Percentiles rank a stretch among this genome's conserved stretches.
Conservation (phyloP, 2,888 invertebrate species). For the Tipula lateralis region DNA sequence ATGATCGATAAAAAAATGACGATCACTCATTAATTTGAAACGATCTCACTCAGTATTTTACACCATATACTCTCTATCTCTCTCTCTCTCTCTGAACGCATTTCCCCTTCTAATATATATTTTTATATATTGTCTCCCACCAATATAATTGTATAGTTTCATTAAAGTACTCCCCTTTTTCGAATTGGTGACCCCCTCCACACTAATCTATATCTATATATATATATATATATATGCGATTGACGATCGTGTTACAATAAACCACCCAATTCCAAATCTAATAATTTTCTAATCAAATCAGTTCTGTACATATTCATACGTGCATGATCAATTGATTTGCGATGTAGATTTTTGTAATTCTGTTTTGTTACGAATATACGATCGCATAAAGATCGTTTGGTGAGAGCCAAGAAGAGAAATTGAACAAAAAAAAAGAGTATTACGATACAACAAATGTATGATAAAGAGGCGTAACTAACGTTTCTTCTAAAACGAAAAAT, state of each 20-base stretch:
- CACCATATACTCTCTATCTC: too few relatives aligned
- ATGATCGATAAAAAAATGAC: neutral
- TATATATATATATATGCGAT: neutral
- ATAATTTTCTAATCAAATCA: slow-evolving; percentile 12
- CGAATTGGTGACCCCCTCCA: neutral
- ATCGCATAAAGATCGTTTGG: neutral
- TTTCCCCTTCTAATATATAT: slow-evolving; percentile 2
- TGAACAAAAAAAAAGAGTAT: neutral
- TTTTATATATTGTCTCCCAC: too few relatives aligned
- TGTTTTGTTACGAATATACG: neutral
- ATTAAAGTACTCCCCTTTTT: neutral
- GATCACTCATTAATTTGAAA: too few relatives aligned
- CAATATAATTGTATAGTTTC: neutral
- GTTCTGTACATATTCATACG: neutral
- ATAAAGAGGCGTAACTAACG: slow-evolving; percentile 11
- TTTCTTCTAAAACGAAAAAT: neutral
- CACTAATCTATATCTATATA: neutral
- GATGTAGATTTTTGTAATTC: neutral
- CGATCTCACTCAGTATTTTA: too few relatives aligned
- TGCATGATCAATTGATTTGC: neutral
- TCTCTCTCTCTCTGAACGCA: neutral
- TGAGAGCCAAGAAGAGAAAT: neutral
- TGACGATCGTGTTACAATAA: neutral
- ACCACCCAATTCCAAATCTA: neutral
- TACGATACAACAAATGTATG: neutral